These are phyloP conservation scores for Hypercompe scribonia DNA, from an alignment of 2,888 invertebrate genomes.

Conservation along the genomic window DNA sequence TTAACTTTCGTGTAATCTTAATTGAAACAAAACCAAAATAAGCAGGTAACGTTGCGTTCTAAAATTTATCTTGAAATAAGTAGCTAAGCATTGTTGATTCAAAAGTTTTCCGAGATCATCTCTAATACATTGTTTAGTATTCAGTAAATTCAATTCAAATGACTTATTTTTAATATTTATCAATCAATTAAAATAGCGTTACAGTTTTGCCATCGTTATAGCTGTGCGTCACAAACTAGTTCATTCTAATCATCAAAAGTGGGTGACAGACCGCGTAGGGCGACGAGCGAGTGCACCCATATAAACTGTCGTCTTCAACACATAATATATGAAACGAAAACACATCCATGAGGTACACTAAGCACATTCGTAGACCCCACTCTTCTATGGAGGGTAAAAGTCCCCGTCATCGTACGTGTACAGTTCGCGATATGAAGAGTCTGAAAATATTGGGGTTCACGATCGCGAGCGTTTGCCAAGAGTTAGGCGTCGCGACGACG, in stretches of 20 bases:
- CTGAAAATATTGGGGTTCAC: constrained; percentile 54
- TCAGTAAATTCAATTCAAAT: neutral
- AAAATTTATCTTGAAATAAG: neutral
- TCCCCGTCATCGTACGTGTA: constrained; percentile 57
- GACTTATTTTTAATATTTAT: constrained; percentile 14
- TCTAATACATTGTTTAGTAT: neutral
- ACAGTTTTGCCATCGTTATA: constrained; percentile 55
- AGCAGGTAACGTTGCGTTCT: neutral
- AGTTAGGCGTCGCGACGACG: constrained; percentile 62
- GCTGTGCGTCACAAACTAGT: constrained; percentile 58
- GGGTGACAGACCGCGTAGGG: constrained; percentile 70
- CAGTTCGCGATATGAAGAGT: constrained; percentile 56
- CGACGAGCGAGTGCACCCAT: constrained; percentile 78
- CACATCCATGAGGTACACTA: constrained; percentile 73
- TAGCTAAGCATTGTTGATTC: neutral
- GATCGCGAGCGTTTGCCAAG: constrained; percentile 58
- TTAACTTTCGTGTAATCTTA: neutral
- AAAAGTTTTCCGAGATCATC: neutral
- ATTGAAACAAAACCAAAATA: neutral
- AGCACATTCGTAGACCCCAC: constrained; percentile 61
- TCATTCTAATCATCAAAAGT: constrained; percentile 73
- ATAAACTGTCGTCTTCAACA: constrained; percentile 69
- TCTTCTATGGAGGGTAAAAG: constrained; percentile 46
- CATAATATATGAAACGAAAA: constrained; percentile 63
- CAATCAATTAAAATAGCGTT: constrained; percentile 63